Conservation (phyloP, 2,113 vertebrate species). For the Misgurnus mizolepis region DNA sequence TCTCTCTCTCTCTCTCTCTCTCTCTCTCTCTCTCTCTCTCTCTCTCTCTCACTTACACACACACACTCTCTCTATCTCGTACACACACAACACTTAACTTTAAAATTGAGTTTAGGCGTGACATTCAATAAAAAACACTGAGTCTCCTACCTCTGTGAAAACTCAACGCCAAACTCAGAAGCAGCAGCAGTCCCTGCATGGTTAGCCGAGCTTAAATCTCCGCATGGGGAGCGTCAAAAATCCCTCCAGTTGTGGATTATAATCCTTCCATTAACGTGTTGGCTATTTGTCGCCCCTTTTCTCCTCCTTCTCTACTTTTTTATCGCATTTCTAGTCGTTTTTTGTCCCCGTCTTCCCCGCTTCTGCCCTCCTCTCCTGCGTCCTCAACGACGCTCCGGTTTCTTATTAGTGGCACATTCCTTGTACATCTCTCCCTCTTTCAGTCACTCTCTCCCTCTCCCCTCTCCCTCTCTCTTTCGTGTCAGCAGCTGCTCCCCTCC, state of each 20-base stretch:
- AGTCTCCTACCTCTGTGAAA: conserved; percentile 70
- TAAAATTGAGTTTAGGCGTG: conserved; percentile 1
- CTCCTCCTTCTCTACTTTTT: conserved; percentile 25
- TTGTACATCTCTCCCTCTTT: conserved; percentile 51
- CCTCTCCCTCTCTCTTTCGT: conserved; percentile 51
- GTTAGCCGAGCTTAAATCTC: conserved; percentile 74
- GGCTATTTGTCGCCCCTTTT: conserved; percentile 3
- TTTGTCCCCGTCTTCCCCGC: conserved; percentile 41
- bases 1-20: neutral
- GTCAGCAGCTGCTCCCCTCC: conserved; percentile 58
- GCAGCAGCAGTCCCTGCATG: conserved; percentile 74
- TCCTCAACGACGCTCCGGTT: conserved; percentile 59
- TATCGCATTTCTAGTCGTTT: conserved; percentile 3
- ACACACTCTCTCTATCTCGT: neutral
- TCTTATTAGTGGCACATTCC: conserved; percentile 71
- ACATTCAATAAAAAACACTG: neutral
- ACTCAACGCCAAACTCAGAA: conserved; percentile 74
- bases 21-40: neutral
- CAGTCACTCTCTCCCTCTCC: conserved; percentile 46
- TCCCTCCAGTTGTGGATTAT: conserved; percentile 44
- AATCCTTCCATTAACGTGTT: conserved; percentile 59
- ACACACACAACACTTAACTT: neutral
- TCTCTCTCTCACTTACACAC: neutral
- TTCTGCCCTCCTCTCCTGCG: conserved; percentile 49
- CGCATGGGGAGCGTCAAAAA: conserved; percentile 76